Base-by-base conservation (phyloP, 2,888 invertebrate species). In the Drosophila crucigera region DNA sequence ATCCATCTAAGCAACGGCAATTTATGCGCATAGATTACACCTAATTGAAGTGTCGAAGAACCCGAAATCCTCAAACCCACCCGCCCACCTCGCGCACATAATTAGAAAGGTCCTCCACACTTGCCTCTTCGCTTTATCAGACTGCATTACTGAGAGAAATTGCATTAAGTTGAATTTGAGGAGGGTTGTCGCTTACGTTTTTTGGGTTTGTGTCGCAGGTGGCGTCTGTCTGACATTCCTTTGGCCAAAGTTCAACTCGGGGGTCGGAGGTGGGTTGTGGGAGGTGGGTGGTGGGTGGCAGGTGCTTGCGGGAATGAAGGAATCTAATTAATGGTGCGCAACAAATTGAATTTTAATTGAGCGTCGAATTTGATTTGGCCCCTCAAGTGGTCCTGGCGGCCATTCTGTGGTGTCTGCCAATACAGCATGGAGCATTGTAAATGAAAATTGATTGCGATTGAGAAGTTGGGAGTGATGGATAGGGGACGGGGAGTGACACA, bases 261-360 rank as follows among this genome's bases (percentile, higher is more conserved):
- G 16, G 22, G 14, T 11, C 22, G 4, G 11, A 1, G 25, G 30
- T 10, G 14, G 4, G 11, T 0, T 22, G 30, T 10, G 14, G 14
- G n/a, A 30, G 30, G 30, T 30, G 30, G 30, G 1, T 0, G 25
- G 30, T 10, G 14, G 16, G 22, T 25, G 43, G 22, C 3, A 37
- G 30, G 31, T 47, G 47, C 25, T 47, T 33, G 9, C 33, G 22
- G 33, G 33, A 54, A 47, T 25, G 53, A 37, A 7, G 31, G 79
- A 90, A 85, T 85, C 85, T 85, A 85, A 85, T 85, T 85, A 90
- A 89, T 85, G 90, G 76, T 87, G 90, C 84, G 76, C 84, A 76
- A 81, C 85, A 85, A 85, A 85, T 85, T 85, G 90, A 85, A 85
- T 85, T 85, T 85, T 85, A 85, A 85, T 85, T 85, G 90, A 83